phyloP scores from a whole-genome alignment of 1,140 invertebrate genomes.

The Drosophila neocordata region DNA sequence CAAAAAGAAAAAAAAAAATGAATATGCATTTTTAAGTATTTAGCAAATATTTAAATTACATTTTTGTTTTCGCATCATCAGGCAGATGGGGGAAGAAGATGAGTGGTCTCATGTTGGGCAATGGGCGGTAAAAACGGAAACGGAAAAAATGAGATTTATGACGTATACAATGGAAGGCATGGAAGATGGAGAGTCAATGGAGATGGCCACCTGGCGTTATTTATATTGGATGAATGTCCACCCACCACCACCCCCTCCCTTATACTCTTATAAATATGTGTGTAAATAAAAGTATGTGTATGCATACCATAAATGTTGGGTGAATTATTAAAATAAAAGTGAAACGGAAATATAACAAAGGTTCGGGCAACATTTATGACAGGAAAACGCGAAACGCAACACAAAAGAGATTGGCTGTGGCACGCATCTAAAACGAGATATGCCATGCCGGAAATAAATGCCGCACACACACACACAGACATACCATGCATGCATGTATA shows the following conservation, averaged over 20 bases:
- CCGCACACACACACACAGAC: conserved; percentile 30
- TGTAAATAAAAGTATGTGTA: conserved; percentile 65
- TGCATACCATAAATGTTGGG: conserved; percentile 74
- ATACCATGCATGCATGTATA: neutral
- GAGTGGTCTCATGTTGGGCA: conserved; percentile 28
- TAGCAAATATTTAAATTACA: conserved; percentile 45
- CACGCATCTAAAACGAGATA: conserved; percentile 80
- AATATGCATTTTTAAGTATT: conserved; percentile 3
- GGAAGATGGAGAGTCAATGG: conserved; percentile 10
- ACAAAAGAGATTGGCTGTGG: conserved; percentile 75
- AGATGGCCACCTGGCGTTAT: conserved; percentile 19
- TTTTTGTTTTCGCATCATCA: conserved; percentile 19
- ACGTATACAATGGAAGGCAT: conserved; percentile 64
- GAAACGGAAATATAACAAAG: conserved; percentile 80
- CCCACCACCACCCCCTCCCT: neutral
- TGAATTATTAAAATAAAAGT: conserved; percentile 82
- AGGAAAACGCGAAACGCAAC: conserved; percentile 77
- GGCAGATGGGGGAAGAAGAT: conserved; percentile 9
- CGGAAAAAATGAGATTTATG: conserved; percentile 80
- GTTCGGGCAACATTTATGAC: conserved; percentile 78
- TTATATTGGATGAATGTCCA: conserved; percentile 11
- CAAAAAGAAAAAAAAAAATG: neutral
- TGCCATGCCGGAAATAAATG: conserved; percentile 76
- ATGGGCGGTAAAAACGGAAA: conserved; percentile 61
- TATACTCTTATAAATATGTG: conserved; percentile 43